A percentile compares a stretch with the other conserved stretches of the same genome.
Conservation (phyloP, 2,888 invertebrate genomes). For the Tipula lateralis region DNA sequence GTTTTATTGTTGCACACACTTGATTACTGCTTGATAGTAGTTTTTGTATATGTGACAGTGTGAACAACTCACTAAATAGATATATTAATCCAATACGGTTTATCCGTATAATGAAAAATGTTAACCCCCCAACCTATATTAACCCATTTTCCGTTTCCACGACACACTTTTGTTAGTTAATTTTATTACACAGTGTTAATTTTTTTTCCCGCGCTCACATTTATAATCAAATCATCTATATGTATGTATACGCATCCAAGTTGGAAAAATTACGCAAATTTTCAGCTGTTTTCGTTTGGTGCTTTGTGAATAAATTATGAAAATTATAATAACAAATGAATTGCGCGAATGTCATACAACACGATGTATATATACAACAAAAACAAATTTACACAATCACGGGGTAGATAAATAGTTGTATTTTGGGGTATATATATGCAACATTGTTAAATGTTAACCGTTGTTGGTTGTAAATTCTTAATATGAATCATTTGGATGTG, state of each 20-base stretch:
- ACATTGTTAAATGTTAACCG: neutral
- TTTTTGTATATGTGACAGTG: neutral
- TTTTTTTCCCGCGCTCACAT: neutral
- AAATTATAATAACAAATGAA: constrained; percentile 3
- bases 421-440: neutral
- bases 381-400: neutral
- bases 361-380: neutral
- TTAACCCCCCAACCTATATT: neutral
- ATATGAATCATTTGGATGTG: too few species aligned
- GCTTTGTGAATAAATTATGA: neutral
- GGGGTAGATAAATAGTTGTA: neutral
- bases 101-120: neutral
- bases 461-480: neutral
- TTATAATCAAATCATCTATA: neutral
- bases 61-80: neutral
- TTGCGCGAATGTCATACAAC: neutral
- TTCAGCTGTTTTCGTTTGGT: neutral
- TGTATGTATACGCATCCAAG: neutral
- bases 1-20: neutral
- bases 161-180: neutral
- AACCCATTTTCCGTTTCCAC: neutral
- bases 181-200: neutral
- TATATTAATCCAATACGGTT: neutral
- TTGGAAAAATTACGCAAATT: neutral
- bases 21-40: neutral